These are phyloP conservation scores for Athripsodes cinereus DNA, from an alignment of 2,888 invertebrate genomes.

Conservation along the genomic window DNA sequence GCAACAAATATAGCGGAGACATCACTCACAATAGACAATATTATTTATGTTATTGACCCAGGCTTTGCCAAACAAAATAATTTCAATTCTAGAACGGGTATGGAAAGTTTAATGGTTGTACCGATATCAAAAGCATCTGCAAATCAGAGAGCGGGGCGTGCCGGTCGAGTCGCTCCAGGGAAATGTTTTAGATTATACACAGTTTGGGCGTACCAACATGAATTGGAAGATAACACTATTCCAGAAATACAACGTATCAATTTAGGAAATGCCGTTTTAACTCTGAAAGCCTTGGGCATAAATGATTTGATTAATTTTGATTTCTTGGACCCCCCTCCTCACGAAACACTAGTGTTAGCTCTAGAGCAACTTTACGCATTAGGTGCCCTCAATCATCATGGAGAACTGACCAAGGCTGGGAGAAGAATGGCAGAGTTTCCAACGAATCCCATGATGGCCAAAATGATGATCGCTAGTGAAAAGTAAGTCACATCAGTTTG, in stretches of 20 bases:
- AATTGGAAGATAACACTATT: constrained; percentile 95
- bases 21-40: constrained; percentile 97
- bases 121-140: constrained; percentile 98
- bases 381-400: constrained; percentile 95
- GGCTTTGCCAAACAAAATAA: constrained; percentile 99
- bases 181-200: constrained; percentile 98
- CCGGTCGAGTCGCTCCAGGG: constrained; percentile 93
- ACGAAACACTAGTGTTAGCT: constrained; percentile 86
- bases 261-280: constrained; percentile 93
- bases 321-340: constrained; percentile 96
- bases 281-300: constrained; percentile 94
- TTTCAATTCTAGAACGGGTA: constrained; percentile 95
- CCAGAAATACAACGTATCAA: constrained; percentile 99
- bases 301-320: constrained; percentile 98
- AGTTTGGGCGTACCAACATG: constrained; percentile 97
- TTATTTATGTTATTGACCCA: constrained; percentile 98
- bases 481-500: too few relatives aligned
- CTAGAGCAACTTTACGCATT: constrained; percentile 96
- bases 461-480: constrained; percentile 96
- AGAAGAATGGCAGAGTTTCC: constrained; percentile 99
- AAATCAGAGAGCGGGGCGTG: constrained; percentile 94
- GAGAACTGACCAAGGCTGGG: constrained; percentile 94
- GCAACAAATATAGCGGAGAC: constrained; percentile 99
- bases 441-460: constrained; percentile 97
- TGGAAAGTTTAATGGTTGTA: constrained; percentile 98